phyloP scores from a whole-genome alignment of 2,888 invertebrate species.

The Dicyrtomina minuta region DNA sequence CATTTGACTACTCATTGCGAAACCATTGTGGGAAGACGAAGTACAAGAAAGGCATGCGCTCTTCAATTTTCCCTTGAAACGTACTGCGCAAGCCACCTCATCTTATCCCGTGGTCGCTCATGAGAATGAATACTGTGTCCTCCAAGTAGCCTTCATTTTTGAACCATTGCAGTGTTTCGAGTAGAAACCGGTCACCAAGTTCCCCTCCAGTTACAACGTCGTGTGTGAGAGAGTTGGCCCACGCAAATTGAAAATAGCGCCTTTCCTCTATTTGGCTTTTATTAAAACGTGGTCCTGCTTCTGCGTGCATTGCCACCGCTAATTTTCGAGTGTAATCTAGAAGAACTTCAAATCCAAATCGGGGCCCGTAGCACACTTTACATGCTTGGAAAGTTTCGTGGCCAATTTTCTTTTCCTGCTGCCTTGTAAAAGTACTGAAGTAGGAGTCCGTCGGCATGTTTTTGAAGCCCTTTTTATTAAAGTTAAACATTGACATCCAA shows the following conservation, averaged over 20 bases:
- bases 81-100: constrained; percentile 82
- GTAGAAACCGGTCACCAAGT: constrained; percentile 69
- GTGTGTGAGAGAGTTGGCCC: constrained; percentile 81
- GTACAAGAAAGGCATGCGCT: constrained; percentile 78
- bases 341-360: constrained; percentile 70
- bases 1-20: constrained; percentile 63
- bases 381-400: constrained; percentile 67
- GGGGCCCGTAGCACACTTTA: constrained; percentile 64
- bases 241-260: constrained; percentile 66
- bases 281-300: no score
- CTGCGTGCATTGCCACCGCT: constrained; percentile 62
- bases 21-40: constrained; percentile 74
- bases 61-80: constrained; percentile 76
- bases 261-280: constrained; percentile 56
- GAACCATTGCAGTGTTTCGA: constrained; percentile 63
- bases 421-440: constrained; percentile 71
- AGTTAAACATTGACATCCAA: constrained; percentile 77
- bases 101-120: constrained; percentile 56
- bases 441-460: constrained; percentile 82
- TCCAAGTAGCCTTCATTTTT: constrained; percentile 55
- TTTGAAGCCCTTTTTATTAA: constrained; percentile 70
- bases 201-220: constrained; percentile 78
- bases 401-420: constrained; percentile 65
- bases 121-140: no score
- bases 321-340: constrained; percentile 71